Base-by-base conservation (phyloP, 2,113 vertebrate species). In the Meriones unguiculatus region DNA sequence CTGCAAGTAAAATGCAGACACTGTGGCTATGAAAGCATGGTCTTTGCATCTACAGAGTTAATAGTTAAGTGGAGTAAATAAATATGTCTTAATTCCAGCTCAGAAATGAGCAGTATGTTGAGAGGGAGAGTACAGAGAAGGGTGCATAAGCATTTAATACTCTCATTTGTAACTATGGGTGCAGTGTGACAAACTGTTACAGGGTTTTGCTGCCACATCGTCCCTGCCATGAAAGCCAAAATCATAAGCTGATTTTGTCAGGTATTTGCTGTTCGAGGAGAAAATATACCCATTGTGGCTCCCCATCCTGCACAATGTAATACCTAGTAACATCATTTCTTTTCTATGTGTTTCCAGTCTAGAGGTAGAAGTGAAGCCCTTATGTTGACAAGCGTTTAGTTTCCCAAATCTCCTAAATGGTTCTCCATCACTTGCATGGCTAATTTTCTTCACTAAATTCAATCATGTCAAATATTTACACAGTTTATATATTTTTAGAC, bases 1-100 rank as follows among this genome's bases (percentile, higher is more conserved):
- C 18, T 87, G 18, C 18, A 95, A 90, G 76, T 30, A 92, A 72
- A 80, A 78, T 84, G 25, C 32, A 96, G 35, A 86, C 25, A 64
- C n/a, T 88, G 25, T 57, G 25, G 69, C 73, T 96, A 65, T 18
- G 64, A 59, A 17, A 20, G n/a, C 72, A 54, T 72, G 13, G 32
- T 73, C 62, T 87, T 90, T 78, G 30, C 1, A 64, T 67, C 90
- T 20, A 25, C 32, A 78, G 5, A 80, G 35, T 30, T 91, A 64
- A n/a, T 46, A 70, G 57, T 70, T 22, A 75, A 85, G 85, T 65
- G 28, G 11, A 75, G 20, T 70, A 57, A 13, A 92, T 3, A 67
- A 25, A 72, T 28, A 84, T 52, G 75, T 82, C 57, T 64, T 32
- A 65, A 50, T 86, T 7, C 35, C 52, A 87, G 46, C 25, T 92